phyloP scores from a whole-genome alignment of 1,140 invertebrate species.

The Aricia agestis region DNA sequence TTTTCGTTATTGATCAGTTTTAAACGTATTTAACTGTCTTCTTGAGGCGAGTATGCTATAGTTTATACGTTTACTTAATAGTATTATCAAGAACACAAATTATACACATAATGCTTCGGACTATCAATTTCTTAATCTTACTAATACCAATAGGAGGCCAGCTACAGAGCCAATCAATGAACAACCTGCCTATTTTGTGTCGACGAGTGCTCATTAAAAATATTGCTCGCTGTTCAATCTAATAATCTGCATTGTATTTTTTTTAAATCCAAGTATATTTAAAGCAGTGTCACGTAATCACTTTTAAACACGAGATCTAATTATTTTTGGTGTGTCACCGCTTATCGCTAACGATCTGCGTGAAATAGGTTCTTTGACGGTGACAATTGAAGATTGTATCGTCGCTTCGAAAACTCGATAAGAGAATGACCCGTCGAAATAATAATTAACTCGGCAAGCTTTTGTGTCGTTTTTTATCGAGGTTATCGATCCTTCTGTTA shows the following conservation, averaged over 20 bases:
- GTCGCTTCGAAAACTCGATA: slow-evolving; percentile 4
- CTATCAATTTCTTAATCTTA: too few species aligned
- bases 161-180: too few species aligned
- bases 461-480: background rate
- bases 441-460: background rate
- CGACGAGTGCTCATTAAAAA: too few species aligned
- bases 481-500: background rate
- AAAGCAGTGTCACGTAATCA: background rate
- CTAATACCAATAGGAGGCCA: too few species aligned
- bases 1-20: too few species aligned
- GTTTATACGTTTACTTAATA: too few species aligned
- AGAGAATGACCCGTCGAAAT: slow-evolving; percentile 4
- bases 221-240: too few species aligned
- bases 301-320: background rate
- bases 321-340: background rate
- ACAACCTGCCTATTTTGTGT: too few species aligned
- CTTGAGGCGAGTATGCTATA: too few species aligned
- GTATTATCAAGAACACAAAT: too few species aligned
- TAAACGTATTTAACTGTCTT: too few species aligned
- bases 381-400: slow-evolving; percentile 12
- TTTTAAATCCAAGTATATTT: background rate
- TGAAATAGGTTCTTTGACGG: slow-evolving; percentile 9
- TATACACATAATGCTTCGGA: too few species aligned
- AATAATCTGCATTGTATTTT: background rate
- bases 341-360: background rate